Evolutionary conservation across 2,113 vertebrate genomes (phyloP), one percentile per base, ranked within the genome.

Genomic region (Gadus macrocephalus): DNA sequence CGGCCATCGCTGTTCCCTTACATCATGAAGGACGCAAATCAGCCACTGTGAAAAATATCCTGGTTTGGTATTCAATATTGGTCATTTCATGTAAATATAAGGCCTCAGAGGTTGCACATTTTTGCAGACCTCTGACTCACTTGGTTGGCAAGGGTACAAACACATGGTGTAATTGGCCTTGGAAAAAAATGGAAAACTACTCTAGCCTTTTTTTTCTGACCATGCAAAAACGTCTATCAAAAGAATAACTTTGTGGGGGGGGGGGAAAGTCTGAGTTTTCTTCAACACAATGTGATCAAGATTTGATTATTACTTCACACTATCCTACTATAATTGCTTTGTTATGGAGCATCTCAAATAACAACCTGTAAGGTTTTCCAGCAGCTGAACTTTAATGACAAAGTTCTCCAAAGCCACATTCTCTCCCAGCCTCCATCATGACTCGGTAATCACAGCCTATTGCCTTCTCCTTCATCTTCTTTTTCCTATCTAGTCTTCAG

Each of bases 61-160:
- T 59, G 42, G 75, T 80, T 81, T 76, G 79, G 78, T 89, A 90
- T 88, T 87, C 79, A 86, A 87, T 89, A 87, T 89, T 86, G 85
- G 76, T 83, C 83, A 25, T 91, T 88, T 90, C 91, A 78, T 86
- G 89, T 90, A 91, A 89, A 90, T 82, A 89, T 90, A 89, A 87
- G 59, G 62, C 75, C 66, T 71, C 58, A 11, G 78, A 74, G 79
- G 73, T 80, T 65, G 73, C 84, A 82, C 70, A 74, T 76, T 84
- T 87, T 80, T 56, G 25, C 84, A 85, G 74, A 77, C 64, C n/a
- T 19, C 76, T 53, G 66, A 11, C 19, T 64, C 79, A 69, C 73
- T 68, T 61, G 70, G 53, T 73, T 81, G 58, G 64, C 80, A n/a
- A 58, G 14, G n/a, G n/a, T n/a, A 58, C 55, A 80, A 69, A 77